A percentile compares a stretch with the other conserved stretches of the same genome.
These are phyloP conservation scores for Rhinichthys osculus DNA, from an alignment of 2,797 vertebrate genomes.

Conservation along the genomic window DNA sequence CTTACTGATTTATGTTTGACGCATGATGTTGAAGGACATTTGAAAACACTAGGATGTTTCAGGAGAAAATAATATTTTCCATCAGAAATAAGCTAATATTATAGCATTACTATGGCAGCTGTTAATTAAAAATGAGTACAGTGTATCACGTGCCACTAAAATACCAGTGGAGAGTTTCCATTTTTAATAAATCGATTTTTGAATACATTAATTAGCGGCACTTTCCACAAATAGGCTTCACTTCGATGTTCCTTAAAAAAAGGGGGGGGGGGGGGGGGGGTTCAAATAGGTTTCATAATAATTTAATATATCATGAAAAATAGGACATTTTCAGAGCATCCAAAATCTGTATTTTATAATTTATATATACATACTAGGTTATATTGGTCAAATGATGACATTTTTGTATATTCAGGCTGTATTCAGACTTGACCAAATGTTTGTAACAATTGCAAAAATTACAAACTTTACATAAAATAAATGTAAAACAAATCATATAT, in stretches of 20 bases:
- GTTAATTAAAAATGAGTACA: slow-evolving; percentile 12
- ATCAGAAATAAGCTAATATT: slow-evolving; percentile 37
- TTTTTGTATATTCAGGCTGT: neutral
- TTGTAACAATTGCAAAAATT: neutral
- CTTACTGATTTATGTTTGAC: neutral
- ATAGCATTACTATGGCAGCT: slow-evolving; percentile 37
- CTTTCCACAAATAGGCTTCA: neutral
- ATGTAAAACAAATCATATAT: neutral
- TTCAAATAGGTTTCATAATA: neutral
- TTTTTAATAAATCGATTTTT: neutral
- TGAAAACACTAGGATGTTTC: slow-evolving; percentile 27
- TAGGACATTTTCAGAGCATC: neutral
- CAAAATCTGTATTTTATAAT: neutral
- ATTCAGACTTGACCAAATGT: neutral
- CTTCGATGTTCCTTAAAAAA: too few relatives aligned
- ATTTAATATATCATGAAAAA: neutral
- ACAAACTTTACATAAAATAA: neutral
- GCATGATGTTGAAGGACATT: neutral
- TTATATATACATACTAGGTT: neutral
- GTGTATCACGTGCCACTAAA: neutral
- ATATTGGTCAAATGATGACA: too few relatives aligned
- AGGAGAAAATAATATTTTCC: neutral
- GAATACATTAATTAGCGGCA: neutral
- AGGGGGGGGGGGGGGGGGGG: too few relatives aligned
- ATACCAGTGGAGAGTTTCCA: neutral